phyloP scores from a whole-genome alignment of 2,113 vertebrate genomes.

The Cranoglanis bouderius region DNA sequence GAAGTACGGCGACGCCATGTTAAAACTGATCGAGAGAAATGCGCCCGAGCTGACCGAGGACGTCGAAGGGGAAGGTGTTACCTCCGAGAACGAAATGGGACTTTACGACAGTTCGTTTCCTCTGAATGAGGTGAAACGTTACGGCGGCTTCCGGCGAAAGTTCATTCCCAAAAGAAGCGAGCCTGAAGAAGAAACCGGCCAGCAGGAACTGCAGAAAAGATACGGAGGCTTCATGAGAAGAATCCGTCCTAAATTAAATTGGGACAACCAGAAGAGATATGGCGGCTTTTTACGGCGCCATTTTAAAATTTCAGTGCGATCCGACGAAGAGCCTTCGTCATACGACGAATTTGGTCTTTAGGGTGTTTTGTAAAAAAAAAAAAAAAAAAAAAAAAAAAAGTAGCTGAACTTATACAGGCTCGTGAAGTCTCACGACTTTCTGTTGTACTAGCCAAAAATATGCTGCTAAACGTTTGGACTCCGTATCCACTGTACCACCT shows the following conservation, averaged over 20 bases:
- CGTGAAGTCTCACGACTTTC: slow-evolving; percentile 46
- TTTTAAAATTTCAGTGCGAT: slow-evolving; percentile 88
- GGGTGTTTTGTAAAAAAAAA: slow-evolving; percentile 23
- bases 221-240: slow-evolving; percentile 95
- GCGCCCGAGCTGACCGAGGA: slow-evolving; percentile 55
- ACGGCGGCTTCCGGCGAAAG: slow-evolving; percentile 86
- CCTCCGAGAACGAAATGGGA: slow-evolving; percentile 53
- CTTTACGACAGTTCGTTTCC: slow-evolving; percentile 42
- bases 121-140: slow-evolving; percentile 74
- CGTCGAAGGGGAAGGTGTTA: slow-evolving; percentile 50
- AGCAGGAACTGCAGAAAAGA: slow-evolving; percentile 88
- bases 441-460: slow-evolving; percentile 30
- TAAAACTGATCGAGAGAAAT: slow-evolving; percentile 65
- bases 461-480: slow-evolving; percentile 32
- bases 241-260: slow-evolving; percentile 91
- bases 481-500: slow-evolving; percentile 8
- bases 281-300: slow-evolving; percentile 91
- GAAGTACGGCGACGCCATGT: slow-evolving; percentile 69
- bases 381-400: not conserved
- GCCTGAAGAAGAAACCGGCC: slow-evolving; percentile 58
- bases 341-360: slow-evolving; percentile 78
- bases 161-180: slow-evolving; percentile 81
- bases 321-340: slow-evolving; percentile 81
- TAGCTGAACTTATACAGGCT: slow-evolving; percentile 60
- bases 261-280: slow-evolving; percentile 94